A percentile compares a stretch with the other conserved stretches of the same genome.
phyloP scores from a whole-genome alignment of 2,797 vertebrate genomes.

The Craterocephalus amniculus region DNA sequence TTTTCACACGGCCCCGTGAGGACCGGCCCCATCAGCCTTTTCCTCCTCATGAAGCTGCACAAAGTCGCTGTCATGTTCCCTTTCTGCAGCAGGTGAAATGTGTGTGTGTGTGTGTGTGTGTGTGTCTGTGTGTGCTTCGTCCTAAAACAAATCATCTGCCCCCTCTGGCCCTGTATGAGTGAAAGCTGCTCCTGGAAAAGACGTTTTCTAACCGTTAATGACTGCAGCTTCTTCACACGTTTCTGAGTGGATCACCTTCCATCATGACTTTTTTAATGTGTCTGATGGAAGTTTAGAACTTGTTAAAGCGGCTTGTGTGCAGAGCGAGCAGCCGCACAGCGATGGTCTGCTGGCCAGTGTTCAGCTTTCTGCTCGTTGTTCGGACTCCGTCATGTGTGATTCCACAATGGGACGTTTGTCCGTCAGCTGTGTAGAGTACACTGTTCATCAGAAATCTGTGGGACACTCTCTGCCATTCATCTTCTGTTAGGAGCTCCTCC shows the following conservation, averaged over 20 bases:
- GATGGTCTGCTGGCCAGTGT: constrained; percentile 46
- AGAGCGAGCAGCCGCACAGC: constrained; percentile 33
- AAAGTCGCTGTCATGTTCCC: constrained; percentile 43
- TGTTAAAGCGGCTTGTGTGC: no score
- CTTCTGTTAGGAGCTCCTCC: background rate
- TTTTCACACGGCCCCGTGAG: constrained; percentile 72
- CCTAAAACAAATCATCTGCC: constrained; percentile 6
- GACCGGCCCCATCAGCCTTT: constrained; percentile 45
- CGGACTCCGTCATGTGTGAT: constrained; percentile 71
- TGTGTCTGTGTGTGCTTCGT: constrained; percentile 29
- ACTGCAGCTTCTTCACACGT: background rate
- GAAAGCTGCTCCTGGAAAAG: background rate
- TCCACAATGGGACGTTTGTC: constrained; percentile 70
- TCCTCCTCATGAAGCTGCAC: constrained; percentile 45
- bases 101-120: no score
- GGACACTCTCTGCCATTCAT: constrained; percentile 33
- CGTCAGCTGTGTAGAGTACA: constrained; percentile 32
- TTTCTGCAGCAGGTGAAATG: constrained; percentile 54
- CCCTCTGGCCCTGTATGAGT: background rate
- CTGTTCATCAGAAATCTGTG: constrained; percentile 59
- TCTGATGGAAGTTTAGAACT: no score
- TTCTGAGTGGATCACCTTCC: no score
- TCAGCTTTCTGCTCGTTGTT: constrained; percentile 64
- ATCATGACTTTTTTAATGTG: no score
- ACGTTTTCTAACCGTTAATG: background rate